A percentile compares a stretch with the other conserved stretches of the same genome.
phyloP scores from a whole-genome alignment of 2,888 invertebrate genomes.

The Eristalinus sepulchralis region DNA sequence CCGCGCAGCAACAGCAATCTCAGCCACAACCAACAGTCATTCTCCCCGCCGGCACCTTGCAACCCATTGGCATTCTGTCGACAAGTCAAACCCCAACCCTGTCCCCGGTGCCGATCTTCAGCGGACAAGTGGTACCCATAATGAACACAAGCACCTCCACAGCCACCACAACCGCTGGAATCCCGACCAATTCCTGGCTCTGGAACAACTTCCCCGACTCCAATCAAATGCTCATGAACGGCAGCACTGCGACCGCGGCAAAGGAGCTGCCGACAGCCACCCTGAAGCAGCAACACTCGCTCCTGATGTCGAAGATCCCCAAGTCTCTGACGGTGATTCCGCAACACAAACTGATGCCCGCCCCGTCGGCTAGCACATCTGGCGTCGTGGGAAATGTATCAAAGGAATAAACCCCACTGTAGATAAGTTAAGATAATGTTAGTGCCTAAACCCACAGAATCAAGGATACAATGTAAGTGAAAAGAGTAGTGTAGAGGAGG shows the following conservation, averaged over 20 bases:
- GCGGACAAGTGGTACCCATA: conserved; percentile 36
- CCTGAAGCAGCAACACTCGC: conserved; percentile 75
- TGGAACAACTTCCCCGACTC: conserved; percentile 79
- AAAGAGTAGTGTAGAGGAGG: background rate
- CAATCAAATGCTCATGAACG: conserved; percentile 77
- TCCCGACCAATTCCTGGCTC: conserved; percentile 73
- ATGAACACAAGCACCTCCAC: conserved; percentile 43
- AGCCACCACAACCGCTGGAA: conserved; percentile 38
- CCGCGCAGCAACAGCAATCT: conserved; percentile 6
- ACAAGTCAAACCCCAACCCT: conserved; percentile 10
- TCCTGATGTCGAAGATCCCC: conserved; percentile 88
- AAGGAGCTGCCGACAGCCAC: conserved; percentile 74
- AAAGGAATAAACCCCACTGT: conserved; percentile 46
- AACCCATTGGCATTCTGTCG: conserved; percentile 40
- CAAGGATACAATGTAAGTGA: conserved; percentile 14
- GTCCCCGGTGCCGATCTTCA: conserved; percentile 40
- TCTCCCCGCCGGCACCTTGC: conserved; percentile 28
- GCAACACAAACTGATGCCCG: conserved; percentile 81
- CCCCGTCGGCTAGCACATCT: conserved; percentile 11
- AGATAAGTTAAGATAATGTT: conserved; percentile 29
- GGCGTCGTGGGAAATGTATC: conserved; percentile 4
- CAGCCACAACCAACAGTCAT: conserved; percentile 68
- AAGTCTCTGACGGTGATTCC: conserved; percentile 91
- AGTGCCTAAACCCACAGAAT: conserved; percentile 61
- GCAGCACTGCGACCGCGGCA: conserved; percentile 74